These are phyloP conservation scores for Hemiscyllium ocellatum DNA, from an alignment of 2,113 vertebrate species.

Conservation along the genomic window DNA sequence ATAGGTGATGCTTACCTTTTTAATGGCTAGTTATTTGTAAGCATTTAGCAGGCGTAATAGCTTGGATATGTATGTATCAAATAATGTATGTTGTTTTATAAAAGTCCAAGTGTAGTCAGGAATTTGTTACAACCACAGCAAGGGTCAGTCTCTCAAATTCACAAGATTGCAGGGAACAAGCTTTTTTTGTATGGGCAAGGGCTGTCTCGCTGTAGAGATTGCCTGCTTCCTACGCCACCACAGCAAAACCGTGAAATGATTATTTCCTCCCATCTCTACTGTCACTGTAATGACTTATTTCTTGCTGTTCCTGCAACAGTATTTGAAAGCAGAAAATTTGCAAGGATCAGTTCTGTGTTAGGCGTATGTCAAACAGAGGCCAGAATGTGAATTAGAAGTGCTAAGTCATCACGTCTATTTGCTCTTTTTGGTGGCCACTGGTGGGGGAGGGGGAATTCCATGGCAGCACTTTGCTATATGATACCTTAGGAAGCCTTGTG, in stretches of 20 bases:
- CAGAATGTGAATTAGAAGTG: not conserved
- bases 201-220: not conserved
- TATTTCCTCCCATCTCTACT: not conserved
- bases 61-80: not conserved
- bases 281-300: not conserved
- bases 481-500: not conserved
- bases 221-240: not conserved
- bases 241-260: too few species aligned
- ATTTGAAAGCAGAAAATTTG: not conserved
- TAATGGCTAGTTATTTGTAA: not conserved
- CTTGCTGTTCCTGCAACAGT: not conserved
- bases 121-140: not conserved
- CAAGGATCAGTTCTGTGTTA: too few species aligned
- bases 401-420: not conserved
- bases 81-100: not conserved
- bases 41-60: not conserved
- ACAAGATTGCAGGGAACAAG: not conserved
- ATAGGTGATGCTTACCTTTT: not conserved
- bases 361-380: not conserved
- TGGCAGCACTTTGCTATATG: not conserved
- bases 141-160: not conserved
- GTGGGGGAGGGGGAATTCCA: not conserved
- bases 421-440: not conserved
- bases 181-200: not conserved
- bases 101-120: not conserved